A percentile compares a stretch with the other conserved stretches of the same genome.
Conservation (phyloP, 1,140 invertebrate species). For the Cyclina sinensis region DNA sequence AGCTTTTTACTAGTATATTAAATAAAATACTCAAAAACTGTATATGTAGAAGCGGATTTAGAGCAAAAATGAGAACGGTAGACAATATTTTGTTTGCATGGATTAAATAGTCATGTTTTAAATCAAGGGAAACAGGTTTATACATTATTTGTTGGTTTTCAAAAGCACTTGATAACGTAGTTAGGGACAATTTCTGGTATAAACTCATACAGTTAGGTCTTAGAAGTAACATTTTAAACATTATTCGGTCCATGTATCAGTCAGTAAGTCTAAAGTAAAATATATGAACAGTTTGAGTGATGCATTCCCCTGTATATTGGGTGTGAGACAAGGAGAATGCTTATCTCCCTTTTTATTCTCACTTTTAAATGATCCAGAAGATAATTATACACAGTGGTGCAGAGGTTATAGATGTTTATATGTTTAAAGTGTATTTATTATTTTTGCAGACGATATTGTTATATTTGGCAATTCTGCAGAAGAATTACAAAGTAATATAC, state of each 20-base stretch:
- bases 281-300: conserved; percentile 26
- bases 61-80: too few relatives aligned
- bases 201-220: conserved; percentile 24
- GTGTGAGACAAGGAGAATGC: conserved; percentile 54
- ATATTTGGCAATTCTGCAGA: conserved; percentile 12
- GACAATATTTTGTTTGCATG: too few relatives aligned
- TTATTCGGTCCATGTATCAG: conserved; percentile 55
- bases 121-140: too few relatives aligned
- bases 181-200: conserved; percentile 36
- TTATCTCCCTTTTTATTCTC: conserved; percentile 59
- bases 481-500: conserved; percentile 9
- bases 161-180: conserved; percentile 59
- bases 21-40: too few relatives aligned
- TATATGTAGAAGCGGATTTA: too few relatives aligned
- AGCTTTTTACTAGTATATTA: too few relatives aligned
- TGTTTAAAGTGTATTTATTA: conserved; percentile 32
- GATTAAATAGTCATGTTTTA: too few relatives aligned
- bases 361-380: conserved; percentile 53
- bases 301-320: conserved; percentile 1
- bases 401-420: conserved; percentile 8
- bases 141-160: conserved; percentile 47
- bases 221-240: conserved; percentile 33
- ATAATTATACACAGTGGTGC: not conserved
- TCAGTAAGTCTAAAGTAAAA: conserved; percentile 25
- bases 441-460: conserved; percentile 62